Base-by-base conservation (phyloP, 2,797 vertebrate genomes). In the Crocidura indochinensis region DNA sequence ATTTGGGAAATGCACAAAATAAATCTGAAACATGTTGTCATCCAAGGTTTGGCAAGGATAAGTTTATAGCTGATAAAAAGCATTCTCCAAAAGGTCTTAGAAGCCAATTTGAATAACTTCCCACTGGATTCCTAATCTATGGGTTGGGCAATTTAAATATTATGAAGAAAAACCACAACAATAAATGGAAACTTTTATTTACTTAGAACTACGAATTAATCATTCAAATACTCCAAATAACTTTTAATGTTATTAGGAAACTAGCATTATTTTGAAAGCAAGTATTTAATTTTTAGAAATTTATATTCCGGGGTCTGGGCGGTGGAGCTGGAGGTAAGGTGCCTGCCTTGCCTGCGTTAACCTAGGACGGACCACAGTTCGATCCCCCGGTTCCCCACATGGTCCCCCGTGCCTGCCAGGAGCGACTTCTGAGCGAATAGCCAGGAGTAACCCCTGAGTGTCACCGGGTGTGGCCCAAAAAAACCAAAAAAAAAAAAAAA, bases 131-230 rank as follows among this genome's bases (percentile, higher is more conserved):
- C 38, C 38, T 38, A 38, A 38, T 38, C 38, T 24, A 49, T 60
- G 81, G 11, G n/a, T 75, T 38, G 8, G 38, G 27, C 8, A 46
- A 29, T 56, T 74, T 80, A 67, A 20, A 38, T 9, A 65, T 51
- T 64, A 74, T 31, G 51, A 46, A 82, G 31, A 11, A 26, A 29
- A 64, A 69, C 51, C 68, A 81, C 19, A 64, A 12, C 5, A 5
- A 26, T 10, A 1, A 4, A 51, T 11, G 12, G 26, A 76, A 76
- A 46, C 62, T 64, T 38, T 3, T 71, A 72, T 53, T 46, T 73
- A 22, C 68, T 86, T 86, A 68, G 49, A 68, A 82, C 24, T 83
- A 22, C 64, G 20, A 87, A 69, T 60, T 91, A 8, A 15, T n/a
- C 47, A 38, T 75, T 81, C 2, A 74, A 91, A 62, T 56, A 53